Evolutionary conservation across 2,888 invertebrate species (phyloP), one percentile per base, ranked within the genome.

Genomic region (Nomada fabriciana): DNA sequence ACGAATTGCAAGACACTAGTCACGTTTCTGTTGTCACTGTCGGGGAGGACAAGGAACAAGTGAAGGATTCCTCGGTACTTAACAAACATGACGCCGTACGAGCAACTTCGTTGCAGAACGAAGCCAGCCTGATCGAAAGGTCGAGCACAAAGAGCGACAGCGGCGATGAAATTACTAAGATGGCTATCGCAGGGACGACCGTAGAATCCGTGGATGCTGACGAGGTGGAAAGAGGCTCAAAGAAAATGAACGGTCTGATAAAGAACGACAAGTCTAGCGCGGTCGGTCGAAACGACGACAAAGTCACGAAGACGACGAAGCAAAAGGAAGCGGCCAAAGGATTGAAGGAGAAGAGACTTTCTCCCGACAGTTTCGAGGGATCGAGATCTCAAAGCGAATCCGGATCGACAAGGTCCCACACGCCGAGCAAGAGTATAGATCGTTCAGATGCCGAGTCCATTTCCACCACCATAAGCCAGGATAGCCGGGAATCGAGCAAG

Each of bases 1-100:
- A 95, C 76, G 94, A 92, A 63, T 88, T 91, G 50, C 94, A 95
- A 29, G 98, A 98, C 94, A 98, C 97, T 85, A 98, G 98, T 92
- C 98, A 98, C 94, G 98, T 98, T 75, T 98, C 98, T 0, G 98
- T 98, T 78, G 98, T 98, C 82, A 97, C 97, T 43, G 98, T 98
- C 20, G 98, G 98, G 69, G 96, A 97, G 90, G 97, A 97, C 90
- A 94, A 94, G 83, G 96, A 97, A 43, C 96, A 96, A 92, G 96
- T 96, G 9, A 96, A 96, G 88, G 97, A 97, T 94, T 97, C 97
- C 50, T 95, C 95, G 57, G 90, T 92, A n/a, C 76, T 89, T 61
- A 84, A 85, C 18, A 90, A 89, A n/a, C 89, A 77, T 23, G 83
- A 77, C 0, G 73, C 80, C 11, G 65, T 61, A 7, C 92, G 94